These are phyloP conservation scores for Alauda arvensis DNA, from an alignment of 2,797 vertebrate species.

Conservation along the genomic window DNA sequence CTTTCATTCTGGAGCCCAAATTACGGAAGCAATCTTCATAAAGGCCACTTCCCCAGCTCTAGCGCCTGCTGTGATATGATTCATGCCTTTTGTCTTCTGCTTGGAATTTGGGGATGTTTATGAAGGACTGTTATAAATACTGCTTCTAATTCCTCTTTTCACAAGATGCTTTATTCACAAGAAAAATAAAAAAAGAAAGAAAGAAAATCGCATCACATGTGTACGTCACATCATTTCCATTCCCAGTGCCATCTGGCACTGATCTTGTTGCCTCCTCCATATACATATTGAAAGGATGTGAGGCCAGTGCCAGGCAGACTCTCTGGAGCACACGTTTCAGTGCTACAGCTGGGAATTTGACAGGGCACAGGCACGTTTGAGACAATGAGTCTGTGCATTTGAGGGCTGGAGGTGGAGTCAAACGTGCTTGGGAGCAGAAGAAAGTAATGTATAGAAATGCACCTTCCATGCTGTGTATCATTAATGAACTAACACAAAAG, in stretches of 20 bases:
- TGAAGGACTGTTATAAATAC: slow-evolving; percentile 68
- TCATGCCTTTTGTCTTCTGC: slow-evolving; percentile 74
- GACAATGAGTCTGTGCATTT: neutral
- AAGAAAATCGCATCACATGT: slow-evolving; percentile 56
- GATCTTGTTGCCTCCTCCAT: slow-evolving; percentile 8
- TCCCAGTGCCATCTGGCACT: slow-evolving; percentile 54
- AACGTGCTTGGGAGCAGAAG: neutral
- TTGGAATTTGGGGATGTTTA: slow-evolving; percentile 75
- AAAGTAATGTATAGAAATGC: neutral
- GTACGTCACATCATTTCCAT: slow-evolving; percentile 61
- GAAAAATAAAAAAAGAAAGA: slow-evolving; percentile 22
- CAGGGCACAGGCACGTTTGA: neutral
- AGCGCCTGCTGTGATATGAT: slow-evolving; percentile 63
- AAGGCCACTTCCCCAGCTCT: slow-evolving; percentile 66
- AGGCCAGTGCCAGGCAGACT: slow-evolving; percentile 16
- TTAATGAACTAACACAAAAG: neutral
- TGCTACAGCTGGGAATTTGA: neutral
- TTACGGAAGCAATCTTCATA: slow-evolving; percentile 71
- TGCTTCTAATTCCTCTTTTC: slow-evolving; percentile 66
- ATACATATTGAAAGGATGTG: slow-evolving; percentile 18
- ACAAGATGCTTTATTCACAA: slow-evolving; percentile 64
- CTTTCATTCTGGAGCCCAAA: slow-evolving; percentile 60
- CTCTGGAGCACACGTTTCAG: neutral
- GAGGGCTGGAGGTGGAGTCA: neutral
- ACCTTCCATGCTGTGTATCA: neutral